These are phyloP conservation scores for Grantiella picta DNA, from an alignment of 2,113 vertebrate genomes.

Conservation along the genomic window DNA sequence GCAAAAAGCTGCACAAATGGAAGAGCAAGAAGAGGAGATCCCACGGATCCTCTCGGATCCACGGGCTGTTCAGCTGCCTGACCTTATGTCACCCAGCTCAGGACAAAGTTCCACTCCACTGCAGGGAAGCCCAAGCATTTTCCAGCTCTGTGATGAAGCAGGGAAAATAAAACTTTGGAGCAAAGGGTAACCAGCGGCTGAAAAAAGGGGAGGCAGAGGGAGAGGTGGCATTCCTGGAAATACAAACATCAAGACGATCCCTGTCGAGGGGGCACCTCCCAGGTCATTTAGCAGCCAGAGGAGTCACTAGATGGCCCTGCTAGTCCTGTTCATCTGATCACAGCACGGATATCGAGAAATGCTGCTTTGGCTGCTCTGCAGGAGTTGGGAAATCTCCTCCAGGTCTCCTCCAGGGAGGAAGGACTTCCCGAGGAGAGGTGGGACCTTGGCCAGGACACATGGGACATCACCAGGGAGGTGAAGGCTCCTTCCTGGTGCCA, in stretches of 20 bases:
- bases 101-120: too few species aligned
- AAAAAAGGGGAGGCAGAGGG: background rate
- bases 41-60: background rate
- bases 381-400: background rate
- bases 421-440: background rate
- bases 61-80: too few species aligned
- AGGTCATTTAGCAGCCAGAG: conserved; percentile 39
- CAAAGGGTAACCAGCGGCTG: background rate
- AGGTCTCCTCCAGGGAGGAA: background rate
- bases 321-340: conserved; percentile 45
- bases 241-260: too few species aligned
- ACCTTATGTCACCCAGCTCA: too few species aligned
- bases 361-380: background rate
- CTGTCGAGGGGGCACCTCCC: background rate
- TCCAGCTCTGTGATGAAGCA: background rate
- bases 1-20: background rate
- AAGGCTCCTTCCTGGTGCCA: background rate
- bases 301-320: conserved; percentile 66
- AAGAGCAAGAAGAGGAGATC: background rate
- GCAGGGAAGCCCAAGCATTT: background rate
- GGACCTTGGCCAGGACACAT: fast-evolving
- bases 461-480: background rate
- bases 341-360: background rate
- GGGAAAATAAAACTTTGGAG: background rate
- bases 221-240: background rate